Percentiles rank a stretch among this genome's conserved stretches.
These are phyloP conservation scores for Rhopalosiphum padi DNA, from an alignment of 1,140 invertebrate species.

Conservation along the genomic window DNA sequence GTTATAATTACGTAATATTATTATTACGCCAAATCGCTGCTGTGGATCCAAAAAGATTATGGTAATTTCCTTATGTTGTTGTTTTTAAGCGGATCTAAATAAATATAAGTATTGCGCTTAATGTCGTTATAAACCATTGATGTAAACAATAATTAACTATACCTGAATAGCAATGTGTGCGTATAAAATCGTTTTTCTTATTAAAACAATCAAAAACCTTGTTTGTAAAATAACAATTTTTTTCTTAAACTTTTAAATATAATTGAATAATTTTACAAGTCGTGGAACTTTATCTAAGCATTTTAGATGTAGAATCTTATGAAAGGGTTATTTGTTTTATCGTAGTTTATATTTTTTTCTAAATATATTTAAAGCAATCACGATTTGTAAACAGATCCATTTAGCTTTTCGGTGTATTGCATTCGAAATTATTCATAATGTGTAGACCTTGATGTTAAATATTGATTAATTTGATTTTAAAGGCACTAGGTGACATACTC, in stretches of 20 bases:
- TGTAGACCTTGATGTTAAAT: not conserved
- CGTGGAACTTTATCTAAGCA: not conserved
- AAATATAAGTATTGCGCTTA: not conserved
- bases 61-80: not conserved
- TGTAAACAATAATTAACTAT: not conserved
- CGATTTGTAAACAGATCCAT: not conserved
- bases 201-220: not conserved
- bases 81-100: not conserved
- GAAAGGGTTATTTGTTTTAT: not conserved
- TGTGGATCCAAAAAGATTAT: not conserved
- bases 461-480: not conserved
- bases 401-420: not conserved
- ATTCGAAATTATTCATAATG: not conserved
- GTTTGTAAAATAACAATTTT: not conserved
- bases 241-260: not conserved
- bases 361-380: not conserved
- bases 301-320: not conserved
- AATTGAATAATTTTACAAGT: not conserved
- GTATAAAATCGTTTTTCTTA: not conserved
- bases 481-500: not conserved
- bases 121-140: not conserved
- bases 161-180: not conserved
- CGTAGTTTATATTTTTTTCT: not conserved
- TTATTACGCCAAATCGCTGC: slow-evolving; percentile 5
- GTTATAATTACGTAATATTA: not conserved